Base-by-base conservation (phyloP, 2,113 vertebrate species). In the Tor tambroides region DNA sequence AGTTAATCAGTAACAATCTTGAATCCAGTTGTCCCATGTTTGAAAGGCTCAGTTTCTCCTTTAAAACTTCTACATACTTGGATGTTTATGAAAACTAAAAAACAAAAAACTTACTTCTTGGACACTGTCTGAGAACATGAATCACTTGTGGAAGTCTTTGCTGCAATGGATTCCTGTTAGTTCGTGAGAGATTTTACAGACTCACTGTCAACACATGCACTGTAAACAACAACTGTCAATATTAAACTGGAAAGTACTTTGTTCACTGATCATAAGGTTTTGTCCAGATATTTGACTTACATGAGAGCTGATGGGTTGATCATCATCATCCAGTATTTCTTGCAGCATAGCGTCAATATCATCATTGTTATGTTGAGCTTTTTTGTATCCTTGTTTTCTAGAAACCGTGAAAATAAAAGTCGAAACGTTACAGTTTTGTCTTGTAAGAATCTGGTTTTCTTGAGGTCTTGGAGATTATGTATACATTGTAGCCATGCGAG, bases 271-370 rank as follows among this genome's bases (percentile, higher is more conserved):
- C 17, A 69, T 78, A 30, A n/a, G 4, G 51, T 30, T 19, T 46
- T 63, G 23, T 41, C 67, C 4, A 19, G 5, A 17, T 21, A 69
- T 56, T n/a, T 54, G 30, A 80, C 88, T 92, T 75, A 94, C 94
- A 86, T 92, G 86, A 41, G 85, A 49, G 1, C 56, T 87, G 38
- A 71, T 11, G 9, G 84, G 67, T 63, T 41, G 63, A 6, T 19
- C n/a, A 26, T 69, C 35, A 28, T 94, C 93, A 17, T 94, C 92
- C 74, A 94, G 85, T 32, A 96, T 85, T 46, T 96, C 95, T 6
- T 95, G 91, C 49, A 96, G 90, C 6, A 95, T 72, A 63, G 93
- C 92, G 0, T 98, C 96, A 26, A 99, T 92, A 79, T 98, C 95
- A 74, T 96, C 86, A 21, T 15, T 38, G 11, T 80, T 51, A 6